Conservation (phyloP, 2,113 vertebrate species). For the Falco punctatus region DNA sequence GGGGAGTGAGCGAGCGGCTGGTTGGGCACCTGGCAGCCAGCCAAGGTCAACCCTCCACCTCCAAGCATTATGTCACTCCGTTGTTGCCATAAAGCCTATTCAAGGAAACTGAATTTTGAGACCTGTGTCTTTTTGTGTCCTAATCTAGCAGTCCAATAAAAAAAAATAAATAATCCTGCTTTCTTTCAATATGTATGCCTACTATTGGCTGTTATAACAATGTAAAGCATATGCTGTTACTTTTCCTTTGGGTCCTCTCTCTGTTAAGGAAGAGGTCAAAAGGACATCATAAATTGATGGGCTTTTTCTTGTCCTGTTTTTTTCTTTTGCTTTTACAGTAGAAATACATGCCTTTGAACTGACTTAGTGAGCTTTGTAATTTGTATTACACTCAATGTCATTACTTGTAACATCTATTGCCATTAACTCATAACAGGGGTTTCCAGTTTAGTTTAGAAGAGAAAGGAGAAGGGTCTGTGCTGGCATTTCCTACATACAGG, state of each 20-base stretch:
- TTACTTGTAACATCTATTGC: not conserved
- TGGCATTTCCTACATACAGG: not conserved
- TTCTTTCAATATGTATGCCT: not conserved
- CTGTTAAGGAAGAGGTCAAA: not conserved
- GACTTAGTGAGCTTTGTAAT: not conserved
- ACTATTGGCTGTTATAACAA: not conserved
- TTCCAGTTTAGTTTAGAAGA: not conserved
- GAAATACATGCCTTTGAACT: not conserved
- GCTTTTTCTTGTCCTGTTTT: not conserved
- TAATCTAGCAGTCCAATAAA: not conserved
- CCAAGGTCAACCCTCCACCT: fast-evolving
- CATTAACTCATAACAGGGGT: not conserved
- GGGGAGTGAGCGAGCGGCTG: not conserved
- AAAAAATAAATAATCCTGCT: not conserved
- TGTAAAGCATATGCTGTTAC: not conserved
- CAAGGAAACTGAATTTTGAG: not conserved
- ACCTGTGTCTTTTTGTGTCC: not conserved
- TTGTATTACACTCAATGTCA: fast-evolving
- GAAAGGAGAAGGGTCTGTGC: not conserved
- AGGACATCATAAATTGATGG: not conserved
- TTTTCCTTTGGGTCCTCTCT: not conserved
- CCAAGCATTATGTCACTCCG: fast-evolving
- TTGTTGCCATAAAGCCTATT: not conserved
- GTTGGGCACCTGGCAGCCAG: not conserved
- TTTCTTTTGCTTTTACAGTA: not conserved